A percentile compares a stretch with the other conserved stretches of the same genome.
phyloP scores from a whole-genome alignment of 2,888 invertebrate genomes.

The Ormyrus pomaceus region DNA sequence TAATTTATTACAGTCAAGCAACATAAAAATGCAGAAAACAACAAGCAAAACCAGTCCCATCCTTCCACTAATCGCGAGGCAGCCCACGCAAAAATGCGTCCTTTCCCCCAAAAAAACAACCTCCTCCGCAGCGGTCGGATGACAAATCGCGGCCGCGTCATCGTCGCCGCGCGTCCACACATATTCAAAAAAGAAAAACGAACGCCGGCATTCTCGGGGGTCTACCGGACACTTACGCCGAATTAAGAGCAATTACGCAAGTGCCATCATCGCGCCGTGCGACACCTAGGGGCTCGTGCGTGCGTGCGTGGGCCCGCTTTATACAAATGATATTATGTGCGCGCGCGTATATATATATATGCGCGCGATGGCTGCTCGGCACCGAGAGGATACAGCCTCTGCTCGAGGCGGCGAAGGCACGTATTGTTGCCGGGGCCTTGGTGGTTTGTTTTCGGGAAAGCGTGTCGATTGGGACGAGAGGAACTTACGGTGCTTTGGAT shows the following conservation, averaged over 20 bases:
- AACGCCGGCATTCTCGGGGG: slow-evolving; percentile 1
- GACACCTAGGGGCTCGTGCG: slow-evolving; percentile 20
- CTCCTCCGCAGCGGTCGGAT: neutral
- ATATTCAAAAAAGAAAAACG: slow-evolving; percentile 6
- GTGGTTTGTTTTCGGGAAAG: too few relatives aligned
- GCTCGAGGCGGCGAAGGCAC: neutral
- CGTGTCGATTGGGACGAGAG: too few relatives aligned
- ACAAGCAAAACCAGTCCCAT: too few relatives aligned
- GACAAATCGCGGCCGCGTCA: slow-evolving; percentile 12
- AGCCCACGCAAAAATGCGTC: too few relatives aligned
- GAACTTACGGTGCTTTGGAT: too few relatives aligned
- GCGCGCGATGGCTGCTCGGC: too few relatives aligned
- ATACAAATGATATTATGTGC: neutral
- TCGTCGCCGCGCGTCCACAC: neutral
- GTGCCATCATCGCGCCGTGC: slow-evolving; percentile 64
- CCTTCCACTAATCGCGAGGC: too few relatives aligned
- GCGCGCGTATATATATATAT: neutral
- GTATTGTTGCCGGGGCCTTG: too few relatives aligned
- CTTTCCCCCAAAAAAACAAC: too few relatives aligned
- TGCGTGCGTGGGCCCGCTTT: neutral
- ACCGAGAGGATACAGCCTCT: too few relatives aligned
- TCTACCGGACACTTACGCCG: slow-evolving; percentile 42
- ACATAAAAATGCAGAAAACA: too few relatives aligned
- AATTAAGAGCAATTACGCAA: slow-evolving; percentile 72
- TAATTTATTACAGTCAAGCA: too few relatives aligned